A percentile compares a stretch with the other conserved stretches of the same genome.
These are phyloP conservation scores for Antedon mediterranea DNA, from an alignment of 53 echinoderm and acorn worm species.

Conservation along the genomic window DNA sequence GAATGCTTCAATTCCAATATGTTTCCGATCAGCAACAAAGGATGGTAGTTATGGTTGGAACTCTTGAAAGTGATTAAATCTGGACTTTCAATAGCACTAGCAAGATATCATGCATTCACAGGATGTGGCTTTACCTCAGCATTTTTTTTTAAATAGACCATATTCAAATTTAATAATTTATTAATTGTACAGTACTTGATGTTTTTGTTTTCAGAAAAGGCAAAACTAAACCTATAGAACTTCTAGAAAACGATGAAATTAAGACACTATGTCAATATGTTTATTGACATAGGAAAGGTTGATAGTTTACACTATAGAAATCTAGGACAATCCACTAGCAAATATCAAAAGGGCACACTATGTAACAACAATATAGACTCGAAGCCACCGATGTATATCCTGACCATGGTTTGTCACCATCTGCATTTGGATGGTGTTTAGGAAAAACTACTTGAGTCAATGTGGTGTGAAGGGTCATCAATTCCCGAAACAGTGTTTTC, in stretches of 20 bases:
- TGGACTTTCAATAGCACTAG: too few relatives aligned
- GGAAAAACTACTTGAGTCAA: neutral
- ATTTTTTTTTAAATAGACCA: too few relatives aligned
- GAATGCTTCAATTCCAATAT: constrained; percentile 34
- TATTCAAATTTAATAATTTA: too few relatives aligned
- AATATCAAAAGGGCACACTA: constrained; percentile 10
- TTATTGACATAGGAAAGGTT: constrained; percentile 3
- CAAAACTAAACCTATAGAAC: constrained; percentile 24
- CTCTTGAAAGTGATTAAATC: too few relatives aligned
- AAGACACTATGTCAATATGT: constrained; percentile 14
- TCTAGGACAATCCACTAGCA: constrained; percentile 29
- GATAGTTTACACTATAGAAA: neutral
- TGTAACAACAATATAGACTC: neutral
- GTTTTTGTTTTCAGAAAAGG: constrained; percentile 29
- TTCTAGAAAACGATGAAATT: constrained; percentile 24
- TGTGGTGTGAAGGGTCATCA: neutral
- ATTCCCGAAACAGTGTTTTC: neutral
- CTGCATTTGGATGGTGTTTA: neutral
- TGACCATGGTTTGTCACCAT: neutral
- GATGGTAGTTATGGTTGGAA: too few relatives aligned
- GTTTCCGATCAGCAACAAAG: constrained; percentile 6
- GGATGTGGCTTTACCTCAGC: too few relatives aligned
- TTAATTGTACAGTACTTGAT: too few relatives aligned
- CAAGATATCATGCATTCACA: too few relatives aligned
- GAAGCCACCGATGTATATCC: neutral